Evolutionary conservation across 2,113 vertebrate genomes (phyloP), one percentile per base, ranked within the genome.

Genomic region (Hippocampus mohnikei): DNA sequence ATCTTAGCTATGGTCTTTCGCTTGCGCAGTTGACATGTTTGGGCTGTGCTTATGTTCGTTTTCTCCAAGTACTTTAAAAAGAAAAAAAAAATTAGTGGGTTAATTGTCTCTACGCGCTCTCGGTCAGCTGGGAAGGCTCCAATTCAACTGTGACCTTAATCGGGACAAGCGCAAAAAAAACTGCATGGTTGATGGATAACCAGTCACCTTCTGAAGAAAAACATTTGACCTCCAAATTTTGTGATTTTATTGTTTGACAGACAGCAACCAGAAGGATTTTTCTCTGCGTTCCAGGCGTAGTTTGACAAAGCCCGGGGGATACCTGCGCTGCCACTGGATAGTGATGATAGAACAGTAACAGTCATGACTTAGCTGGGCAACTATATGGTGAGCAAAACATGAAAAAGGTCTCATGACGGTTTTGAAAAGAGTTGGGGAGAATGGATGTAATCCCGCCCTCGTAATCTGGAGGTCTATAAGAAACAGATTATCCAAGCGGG

Each of bases 401-500:
- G 3, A 13, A 23, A 46, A 65, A 44, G 1, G 23, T 46, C n/a
- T 25, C 15, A 33, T 16, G 62, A 42, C 33, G 64, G 55, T 27
- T 59, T 25, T 8, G 41, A 12, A 52, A 68, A 40, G 16, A 46
- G 61, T 62, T 56, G 29, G 12, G 37, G 60, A 56, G 52, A 42
- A 69, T 56, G 50, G 46, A 73, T 3, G 15, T 15, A 10, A 29
- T 60, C 58, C 27, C 5, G 23, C 58, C 61, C 60, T 72, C 62
- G 52, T 78, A 83, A 85, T 88, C 81, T 84, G 68, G 44, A 70
- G 66, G 74, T 83, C 77, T 76, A 84, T 89, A 76, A 85, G 83
- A 90, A 87, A 87, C 80, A 82, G 75, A 91, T 91, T 85, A 91
- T 86, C 88, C 41, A 2, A 86, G 85, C 84, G 78, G 73, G 75